These are phyloP conservation scores for Aulostomus chinensis DNA, from an alignment of 2,797 vertebrate species.

Conservation along the genomic window DNA sequence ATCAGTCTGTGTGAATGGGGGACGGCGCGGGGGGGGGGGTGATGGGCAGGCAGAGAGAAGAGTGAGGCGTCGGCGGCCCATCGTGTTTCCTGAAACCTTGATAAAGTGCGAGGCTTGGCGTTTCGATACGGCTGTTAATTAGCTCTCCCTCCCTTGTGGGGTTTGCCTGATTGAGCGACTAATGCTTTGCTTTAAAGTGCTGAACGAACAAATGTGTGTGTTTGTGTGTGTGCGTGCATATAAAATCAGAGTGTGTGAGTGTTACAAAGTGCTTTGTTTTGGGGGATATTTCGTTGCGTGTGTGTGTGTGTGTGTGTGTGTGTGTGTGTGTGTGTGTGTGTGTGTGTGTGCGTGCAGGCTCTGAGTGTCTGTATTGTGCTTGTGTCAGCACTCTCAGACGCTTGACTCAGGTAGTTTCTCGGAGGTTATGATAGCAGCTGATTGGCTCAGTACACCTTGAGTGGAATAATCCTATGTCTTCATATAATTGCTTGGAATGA, in stretches of 20 bases:
- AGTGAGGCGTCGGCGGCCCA: slow-evolving; percentile 44
- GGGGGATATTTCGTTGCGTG: no score
- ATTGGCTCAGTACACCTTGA: slow-evolving; percentile 39
- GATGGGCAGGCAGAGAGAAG: slow-evolving; percentile 39
- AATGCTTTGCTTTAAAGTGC: slow-evolving; percentile 76
- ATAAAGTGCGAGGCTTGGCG: slow-evolving; percentile 71
- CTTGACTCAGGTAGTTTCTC: slow-evolving; percentile 45
- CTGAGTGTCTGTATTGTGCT: slow-evolving; percentile 14
- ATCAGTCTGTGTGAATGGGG: no score
- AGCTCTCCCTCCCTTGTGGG: slow-evolving; percentile 68
- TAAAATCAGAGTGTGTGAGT: neutral
- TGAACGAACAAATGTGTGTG: slow-evolving; percentile 56
- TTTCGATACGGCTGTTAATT: slow-evolving; percentile 75
- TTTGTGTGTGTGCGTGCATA: slow-evolving; percentile 7
- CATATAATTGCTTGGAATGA: slow-evolving; percentile 61
- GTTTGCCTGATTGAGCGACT: slow-evolving; percentile 72
- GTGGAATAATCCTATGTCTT: slow-evolving; percentile 56
- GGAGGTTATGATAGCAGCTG: slow-evolving; percentile 37
- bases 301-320: slow-evolving; percentile 2
- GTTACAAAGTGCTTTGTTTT: no score
- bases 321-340: neutral
- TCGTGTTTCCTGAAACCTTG: slow-evolving; percentile 64
- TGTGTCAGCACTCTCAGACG: slow-evolving; percentile 46
- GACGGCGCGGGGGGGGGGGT: neutral
- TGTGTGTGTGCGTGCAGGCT: slow-evolving; percentile 9